phyloP scores from a whole-genome alignment of 1,140 invertebrate genomes.

The Lepidurus couesii region DNA sequence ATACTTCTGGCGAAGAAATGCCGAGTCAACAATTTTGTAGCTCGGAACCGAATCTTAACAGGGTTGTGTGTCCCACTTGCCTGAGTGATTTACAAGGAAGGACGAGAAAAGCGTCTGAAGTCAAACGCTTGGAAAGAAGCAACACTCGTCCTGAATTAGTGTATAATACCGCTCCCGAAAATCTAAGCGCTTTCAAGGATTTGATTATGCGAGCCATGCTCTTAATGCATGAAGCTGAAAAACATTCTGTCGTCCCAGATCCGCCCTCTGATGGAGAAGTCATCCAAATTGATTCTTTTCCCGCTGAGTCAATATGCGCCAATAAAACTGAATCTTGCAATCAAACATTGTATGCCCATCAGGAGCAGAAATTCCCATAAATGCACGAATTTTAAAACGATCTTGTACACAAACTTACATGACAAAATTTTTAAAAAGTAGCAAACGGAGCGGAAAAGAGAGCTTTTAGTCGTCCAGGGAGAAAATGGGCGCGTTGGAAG shows the following conservation, averaged over 20 bases:
- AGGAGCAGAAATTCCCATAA: not conserved
- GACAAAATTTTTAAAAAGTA: not conserved
- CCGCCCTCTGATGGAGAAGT: not conserved
- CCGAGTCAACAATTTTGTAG: not conserved
- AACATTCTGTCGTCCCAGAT: not conserved
- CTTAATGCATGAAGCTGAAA: slow-evolving; percentile 28
- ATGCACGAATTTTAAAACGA: not conserved
- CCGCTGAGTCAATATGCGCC: not conserved
- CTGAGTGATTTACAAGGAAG: not conserved
- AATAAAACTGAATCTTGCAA: not conserved
- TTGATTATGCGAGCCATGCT: slow-evolving; percentile 30
- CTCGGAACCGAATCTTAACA: not conserved
- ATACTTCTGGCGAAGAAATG: not conserved
- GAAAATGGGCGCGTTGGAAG: not conserved
- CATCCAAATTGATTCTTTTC: not conserved
- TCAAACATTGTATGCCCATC: not conserved
- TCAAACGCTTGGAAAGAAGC: slow-evolving; percentile 7
- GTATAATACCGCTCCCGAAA: not conserved
- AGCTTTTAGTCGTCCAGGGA: not conserved
- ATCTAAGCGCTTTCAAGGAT: slow-evolving; percentile 14
- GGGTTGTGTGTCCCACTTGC: not conserved
- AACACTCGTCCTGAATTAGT: slow-evolving; percentile 4
- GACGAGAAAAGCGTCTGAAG: not conserved
- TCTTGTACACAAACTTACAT: not conserved
- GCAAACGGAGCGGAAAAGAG: not conserved